phyloP scores from a whole-genome alignment of 2,888 invertebrate species.

The Aphidoletes aphidimyza region DNA sequence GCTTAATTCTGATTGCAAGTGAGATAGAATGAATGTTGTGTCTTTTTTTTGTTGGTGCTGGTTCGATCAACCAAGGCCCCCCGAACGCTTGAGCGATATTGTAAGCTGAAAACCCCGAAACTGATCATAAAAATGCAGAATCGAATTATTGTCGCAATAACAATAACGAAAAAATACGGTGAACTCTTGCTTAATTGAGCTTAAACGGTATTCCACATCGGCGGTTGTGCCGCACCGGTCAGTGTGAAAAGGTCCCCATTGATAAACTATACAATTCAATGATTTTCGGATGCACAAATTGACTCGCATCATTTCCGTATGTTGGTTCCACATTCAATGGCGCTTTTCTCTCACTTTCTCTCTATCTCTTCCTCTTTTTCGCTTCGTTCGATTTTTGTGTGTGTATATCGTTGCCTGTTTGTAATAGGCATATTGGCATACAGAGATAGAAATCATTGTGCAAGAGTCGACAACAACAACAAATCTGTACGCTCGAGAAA shows the following conservation, averaged over 20 bases:
- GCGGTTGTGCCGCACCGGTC: too few relatives aligned
- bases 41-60: background rate
- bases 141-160: constrained; percentile 36
- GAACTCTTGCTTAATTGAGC: constrained; percentile 52
- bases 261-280: constrained; percentile 52
- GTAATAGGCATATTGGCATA: too few relatives aligned
- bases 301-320: constrained; percentile 46
- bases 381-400: too few relatives aligned
- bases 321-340: background rate
- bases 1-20: background rate
- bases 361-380: too few relatives aligned
- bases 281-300: constrained; percentile 50
- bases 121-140: constrained; percentile 30
- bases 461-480: too few relatives aligned
- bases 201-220: constrained; percentile 32
- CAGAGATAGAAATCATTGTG: too few relatives aligned
- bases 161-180: constrained; percentile 21
- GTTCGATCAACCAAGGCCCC: too few relatives aligned
- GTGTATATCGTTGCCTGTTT: too few relatives aligned
- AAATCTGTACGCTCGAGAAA: too few relatives aligned
- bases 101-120: constrained; percentile 5
- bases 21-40: too few relatives aligned
- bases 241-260: background rate
- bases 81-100: too few relatives aligned
- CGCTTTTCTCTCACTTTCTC: too few relatives aligned